Base-by-base conservation (phyloP, 1,140 invertebrate genomes). In the Caerostris extrusa region DNA sequence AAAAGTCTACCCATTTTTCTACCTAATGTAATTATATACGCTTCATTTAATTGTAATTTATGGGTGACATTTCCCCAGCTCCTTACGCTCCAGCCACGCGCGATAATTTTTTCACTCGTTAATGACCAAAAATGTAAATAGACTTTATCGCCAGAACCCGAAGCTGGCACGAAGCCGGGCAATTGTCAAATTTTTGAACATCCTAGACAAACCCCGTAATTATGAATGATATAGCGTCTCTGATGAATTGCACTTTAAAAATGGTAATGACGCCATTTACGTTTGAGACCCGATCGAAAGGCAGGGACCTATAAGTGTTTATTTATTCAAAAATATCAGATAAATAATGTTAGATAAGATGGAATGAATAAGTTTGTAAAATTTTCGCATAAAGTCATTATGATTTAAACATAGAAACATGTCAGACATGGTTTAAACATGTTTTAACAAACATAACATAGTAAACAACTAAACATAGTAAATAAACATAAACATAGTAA, bases 21-120 rank as follows among this genome's bases (percentile, higher is more conserved):
- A 85, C 56, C 56, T 85, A 85, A 85, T 85, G 56, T 60, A 85
- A 85, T 85, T 85, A 85, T 58, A 57, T 50, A 57, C 57, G 83
- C 83, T 85, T 85, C 83, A 85, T 85, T 85, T 58, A 85, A 85
- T 85, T 85, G 83, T 85, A 50, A 85, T 85, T 85, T 85, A 85
- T 85, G 83, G 83, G n/a, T 58, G 53, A 58, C 83, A 56, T 60
- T 10, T 85, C 83, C 64, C 53, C 17, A 56, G 19, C 57, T 10
- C 56, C 83, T 85, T 19, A 85, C 56, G 58, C 56, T 34, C 55
- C 53, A 19, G 83, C 57, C 56, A 67, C 83, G 83, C 57, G 56
- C n/a, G 14, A 34, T 85, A 85, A 58, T 85, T 85, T 85, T 85
- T 85, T 58, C n/a, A 19, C 83, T 57, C 55, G n/a, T 85, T 60